Conservation (phyloP, 1,140 invertebrate genomes). For the Eubasilissa regina region DNA sequence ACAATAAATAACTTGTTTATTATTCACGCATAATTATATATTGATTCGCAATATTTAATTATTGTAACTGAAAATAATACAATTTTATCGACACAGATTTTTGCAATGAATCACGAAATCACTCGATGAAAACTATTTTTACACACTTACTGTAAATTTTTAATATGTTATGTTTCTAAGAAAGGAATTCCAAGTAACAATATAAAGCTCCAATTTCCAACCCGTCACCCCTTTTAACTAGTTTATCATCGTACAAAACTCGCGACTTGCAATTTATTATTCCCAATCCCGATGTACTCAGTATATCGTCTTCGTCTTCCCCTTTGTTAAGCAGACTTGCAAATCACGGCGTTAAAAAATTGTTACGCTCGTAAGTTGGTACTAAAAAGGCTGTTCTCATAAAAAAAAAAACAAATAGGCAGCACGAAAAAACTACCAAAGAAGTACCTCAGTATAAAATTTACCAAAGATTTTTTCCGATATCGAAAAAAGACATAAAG, state of each 20-base stretch:
- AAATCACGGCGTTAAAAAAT: too few relatives aligned
- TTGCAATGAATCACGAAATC: neutral
- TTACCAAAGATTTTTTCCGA: too few relatives aligned
- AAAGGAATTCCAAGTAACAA: slow-evolving; percentile 4
- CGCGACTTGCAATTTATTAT: neutral
- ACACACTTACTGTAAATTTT: neutral
- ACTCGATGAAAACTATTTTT: slow-evolving; percentile 3
- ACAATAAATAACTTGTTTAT: neutral
- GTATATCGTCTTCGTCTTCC: too few relatives aligned
- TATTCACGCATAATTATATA: slow-evolving; percentile 14
- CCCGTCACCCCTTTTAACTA: slow-evolving; percentile 24
- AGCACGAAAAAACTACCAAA: too few relatives aligned
- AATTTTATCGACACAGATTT: slow-evolving; percentile 11
- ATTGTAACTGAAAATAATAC: slow-evolving; percentile 6
- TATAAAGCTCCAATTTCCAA: neutral
- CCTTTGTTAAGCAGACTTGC: too few relatives aligned
- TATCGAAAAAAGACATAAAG: too few relatives aligned
- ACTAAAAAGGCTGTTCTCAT: too few relatives aligned
- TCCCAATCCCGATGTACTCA: neutral
- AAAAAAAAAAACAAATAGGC: too few relatives aligned
- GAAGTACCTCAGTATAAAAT: too few relatives aligned
- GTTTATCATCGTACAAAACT: neutral
- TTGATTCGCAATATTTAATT: neutral
- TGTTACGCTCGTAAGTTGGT: too few relatives aligned
- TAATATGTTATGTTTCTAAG: neutral